These are phyloP conservation scores for Congeria kusceri DNA, from an alignment of 2,888 invertebrate genomes.

Conservation along the genomic window DNA sequence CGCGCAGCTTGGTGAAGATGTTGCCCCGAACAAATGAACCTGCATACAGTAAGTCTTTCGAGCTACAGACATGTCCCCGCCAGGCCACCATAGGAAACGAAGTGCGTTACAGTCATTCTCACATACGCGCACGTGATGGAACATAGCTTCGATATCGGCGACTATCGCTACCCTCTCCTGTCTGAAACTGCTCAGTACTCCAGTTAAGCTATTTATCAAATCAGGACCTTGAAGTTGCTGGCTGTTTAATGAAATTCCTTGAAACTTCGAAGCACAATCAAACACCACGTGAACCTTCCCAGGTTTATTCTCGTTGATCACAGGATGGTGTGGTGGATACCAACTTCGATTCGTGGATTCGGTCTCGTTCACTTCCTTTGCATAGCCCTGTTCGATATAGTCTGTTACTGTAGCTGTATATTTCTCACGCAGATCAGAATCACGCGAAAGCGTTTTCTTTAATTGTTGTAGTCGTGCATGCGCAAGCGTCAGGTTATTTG, in stretches of 20 bases:
- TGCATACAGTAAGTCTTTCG: constrained; percentile 41
- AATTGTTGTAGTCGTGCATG: no score
- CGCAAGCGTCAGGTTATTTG: no score
- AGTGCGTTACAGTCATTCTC: constrained; percentile 40
- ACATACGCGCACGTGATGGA: constrained; percentile 45
- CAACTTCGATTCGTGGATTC: constrained; percentile 17
- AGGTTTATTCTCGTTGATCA: no score
- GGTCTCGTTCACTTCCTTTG: constrained; percentile 16
- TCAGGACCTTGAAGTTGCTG: constrained; percentile 60
- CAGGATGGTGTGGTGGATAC: constrained; percentile 61
- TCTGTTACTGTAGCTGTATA: no score
- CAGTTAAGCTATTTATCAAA: constrained; percentile 53
- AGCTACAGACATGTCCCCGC: constrained; percentile 30
- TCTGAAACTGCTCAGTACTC: constrained; percentile 52
- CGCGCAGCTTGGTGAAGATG: constrained; percentile 54
- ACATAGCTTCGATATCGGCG: constrained; percentile 59
- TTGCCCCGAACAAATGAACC: constrained; percentile 58
- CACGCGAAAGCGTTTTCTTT: no score
- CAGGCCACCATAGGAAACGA: constrained; percentile 57
- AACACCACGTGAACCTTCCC: no score
- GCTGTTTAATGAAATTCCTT: no score
- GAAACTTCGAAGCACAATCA: no score
- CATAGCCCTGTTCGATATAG: no score
- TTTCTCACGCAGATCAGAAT: no score
- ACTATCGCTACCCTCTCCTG: constrained; percentile 43